These are phyloP conservation scores for Gobionotothen gibberifrons DNA, from an alignment of 2,797 vertebrate species.

Conservation along the genomic window DNA sequence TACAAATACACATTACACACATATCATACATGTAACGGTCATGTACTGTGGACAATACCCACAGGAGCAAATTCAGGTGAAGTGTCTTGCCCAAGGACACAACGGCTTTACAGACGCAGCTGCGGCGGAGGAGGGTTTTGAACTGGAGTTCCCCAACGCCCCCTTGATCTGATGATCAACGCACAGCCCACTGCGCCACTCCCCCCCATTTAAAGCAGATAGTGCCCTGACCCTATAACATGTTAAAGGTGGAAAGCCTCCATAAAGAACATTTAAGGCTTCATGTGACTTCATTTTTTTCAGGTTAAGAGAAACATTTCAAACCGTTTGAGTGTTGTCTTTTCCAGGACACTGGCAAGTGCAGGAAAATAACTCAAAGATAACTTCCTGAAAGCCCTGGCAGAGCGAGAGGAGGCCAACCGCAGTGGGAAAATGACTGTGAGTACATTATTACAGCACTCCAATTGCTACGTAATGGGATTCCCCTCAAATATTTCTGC, in stretches of 20 bases:
- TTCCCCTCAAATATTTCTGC: slow-evolving; percentile 81
- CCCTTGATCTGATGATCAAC: too few relatives aligned
- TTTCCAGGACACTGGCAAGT: slow-evolving; percentile 87
- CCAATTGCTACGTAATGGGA: slow-evolving; percentile 83
- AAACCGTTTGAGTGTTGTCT: slow-evolving; percentile 80
- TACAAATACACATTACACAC: too few relatives aligned
- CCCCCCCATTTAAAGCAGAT: slow-evolving; percentile 9
- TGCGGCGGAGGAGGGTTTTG: too few relatives aligned
- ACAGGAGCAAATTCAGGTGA: too few relatives aligned
- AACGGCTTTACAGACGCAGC: too few relatives aligned
- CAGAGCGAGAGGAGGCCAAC: slow-evolving; percentile 88
- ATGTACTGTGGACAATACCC: too few relatives aligned
- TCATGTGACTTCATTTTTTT: slow-evolving; percentile 42
- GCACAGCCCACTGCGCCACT: too few relatives aligned
- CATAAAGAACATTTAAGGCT: slow-evolving; percentile 68
- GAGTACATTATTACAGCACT: slow-evolving; percentile 86
- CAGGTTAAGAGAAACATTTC: slow-evolving; percentile 78
- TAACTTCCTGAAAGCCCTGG: slow-evolving; percentile 88
- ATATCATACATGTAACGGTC: too few relatives aligned
- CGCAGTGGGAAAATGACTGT: slow-evolving; percentile 86
- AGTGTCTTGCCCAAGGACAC: too few relatives aligned
- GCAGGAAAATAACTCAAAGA: slow-evolving; percentile 87
- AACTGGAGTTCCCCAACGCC: too few relatives aligned
- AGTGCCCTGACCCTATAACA: slow-evolving; percentile 19
- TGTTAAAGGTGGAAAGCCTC: slow-evolving; percentile 41